Base-by-base conservation (phyloP, 2,888 invertebrate genomes). In the Drosophila sordidapex region DNA sequence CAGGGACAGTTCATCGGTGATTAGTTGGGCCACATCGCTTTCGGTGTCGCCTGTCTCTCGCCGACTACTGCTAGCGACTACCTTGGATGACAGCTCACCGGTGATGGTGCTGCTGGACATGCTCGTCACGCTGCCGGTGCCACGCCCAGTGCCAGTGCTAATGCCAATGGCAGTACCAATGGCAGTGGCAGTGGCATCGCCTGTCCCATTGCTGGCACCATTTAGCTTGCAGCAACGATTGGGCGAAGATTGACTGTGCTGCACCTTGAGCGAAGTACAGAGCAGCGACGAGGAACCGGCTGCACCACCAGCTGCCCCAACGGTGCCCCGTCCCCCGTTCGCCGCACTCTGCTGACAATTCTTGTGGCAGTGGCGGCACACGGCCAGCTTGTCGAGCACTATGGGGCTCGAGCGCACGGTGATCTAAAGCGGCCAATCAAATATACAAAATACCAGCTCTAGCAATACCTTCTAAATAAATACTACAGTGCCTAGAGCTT, bases 331-430 rank as follows among this genome's bases (percentile, higher is more conserved):
- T 21, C 73, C 74, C n/a, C 43, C 67, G 36, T 70, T 76, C 10
- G 69, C 60, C 2, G 74, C 74, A 38, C 69, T 82, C 63, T 92
- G 91, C 68, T 92, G 94, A 93, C 96, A 96, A 90, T 96, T 96
- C 93, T 96, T 96, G 90, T 96, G 96, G 93, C 96, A 96, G 92
- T 96, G 96, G 79, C 96, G 95, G 93, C 96, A 96, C 64, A 96
- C 95, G 63, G 96, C 95, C 88, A 96, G 94, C 67, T 95, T 95
- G 93, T 96, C 96, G 73, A 95, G 95, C 76, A 92, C 90, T 80
- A 95, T 95, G 70, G 96, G 96, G 92, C 96, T 96, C 59, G 96
- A 96, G 87, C 96, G 94, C 66, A 96, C 96, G 57, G 96, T 96
- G 80, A 96, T 96, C 96, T 96, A 76, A 56, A 54, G 66, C 52